Evolutionary conservation across 2,888 invertebrate species (phyloP).

Genomic region (Candidula unifasciata): DNA sequence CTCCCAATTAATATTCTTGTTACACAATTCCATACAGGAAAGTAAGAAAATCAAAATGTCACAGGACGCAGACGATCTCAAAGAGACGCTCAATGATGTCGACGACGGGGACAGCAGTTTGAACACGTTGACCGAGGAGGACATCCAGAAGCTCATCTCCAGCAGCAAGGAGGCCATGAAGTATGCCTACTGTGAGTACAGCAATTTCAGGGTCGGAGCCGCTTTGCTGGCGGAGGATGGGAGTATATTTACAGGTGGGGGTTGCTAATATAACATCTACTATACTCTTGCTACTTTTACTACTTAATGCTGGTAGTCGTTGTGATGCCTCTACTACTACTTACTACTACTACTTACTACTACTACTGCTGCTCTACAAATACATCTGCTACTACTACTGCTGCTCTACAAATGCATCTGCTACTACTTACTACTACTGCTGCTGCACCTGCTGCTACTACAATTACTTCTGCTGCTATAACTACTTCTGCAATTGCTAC

Average conservation of each 20-base stretch:
- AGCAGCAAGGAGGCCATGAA: conserved; percentile 65
- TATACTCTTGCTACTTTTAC: not conserved
- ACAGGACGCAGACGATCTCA: too few relatives aligned
- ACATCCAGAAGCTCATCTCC: not conserved
- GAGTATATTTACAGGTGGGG: conserved; percentile 80
- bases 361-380: not conserved
- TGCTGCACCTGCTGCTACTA: not conserved
- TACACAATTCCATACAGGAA: too few relatives aligned
- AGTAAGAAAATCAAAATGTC: too few relatives aligned
- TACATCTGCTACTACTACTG: not conserved
- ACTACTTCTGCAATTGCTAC: not conserved
- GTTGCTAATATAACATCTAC: not conserved
- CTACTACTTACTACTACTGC: not conserved
- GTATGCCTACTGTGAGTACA: conserved; percentile 75
- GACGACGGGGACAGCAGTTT: too few relatives aligned
- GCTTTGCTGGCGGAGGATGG: conserved; percentile 70
- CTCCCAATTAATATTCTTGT: too few relatives aligned
- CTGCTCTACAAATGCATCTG: not conserved
- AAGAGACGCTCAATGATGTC: too few relatives aligned
- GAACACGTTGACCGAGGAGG: too few relatives aligned
- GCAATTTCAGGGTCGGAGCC: conserved; percentile 75
- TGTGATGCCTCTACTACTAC: too few relatives aligned
- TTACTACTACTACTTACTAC: too few relatives aligned
- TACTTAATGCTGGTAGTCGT: too few relatives aligned
- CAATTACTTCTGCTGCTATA: not conserved